Percentiles rank a stretch among this genome's conserved stretches.
phyloP scores from a whole-genome alignment of 2,888 invertebrate genomes.

The Suillia variegata region DNA sequence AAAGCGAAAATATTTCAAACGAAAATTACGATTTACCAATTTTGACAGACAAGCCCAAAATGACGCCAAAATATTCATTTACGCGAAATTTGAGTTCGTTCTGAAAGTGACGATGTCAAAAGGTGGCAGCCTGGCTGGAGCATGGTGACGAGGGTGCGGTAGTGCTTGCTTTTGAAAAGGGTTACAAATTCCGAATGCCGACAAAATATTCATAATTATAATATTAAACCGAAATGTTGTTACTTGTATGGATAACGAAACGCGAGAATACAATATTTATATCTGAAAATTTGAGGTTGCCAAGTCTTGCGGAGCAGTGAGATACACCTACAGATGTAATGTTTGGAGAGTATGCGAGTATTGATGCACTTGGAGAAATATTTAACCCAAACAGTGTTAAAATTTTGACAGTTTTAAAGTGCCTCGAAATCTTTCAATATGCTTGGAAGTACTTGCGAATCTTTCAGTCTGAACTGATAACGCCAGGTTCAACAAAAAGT shows the following conservation, averaged over 20 bases:
- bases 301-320: too few species aligned
- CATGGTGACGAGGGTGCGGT: neutral
- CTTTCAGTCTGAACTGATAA: too few species aligned
- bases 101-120: neutral
- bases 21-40: conserved; percentile 1
- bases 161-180: conserved; percentile 26
- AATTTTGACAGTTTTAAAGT: too few species aligned
- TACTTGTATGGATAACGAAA: conserved; percentile 18
- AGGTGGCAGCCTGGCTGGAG: neutral
- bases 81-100: neutral
- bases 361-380: too few species aligned
- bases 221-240: conserved; percentile 3
- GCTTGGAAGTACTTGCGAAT: too few species aligned
- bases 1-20: neutral
- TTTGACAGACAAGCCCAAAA: neutral
- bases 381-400: too few species aligned
- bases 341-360: too few species aligned
- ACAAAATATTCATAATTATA: conserved; percentile 31
- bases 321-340: too few species aligned
- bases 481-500: too few species aligned
- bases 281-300: too few species aligned
- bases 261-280: neutral
- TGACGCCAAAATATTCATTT: neutral
- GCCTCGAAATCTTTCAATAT: too few species aligned
- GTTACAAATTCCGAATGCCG: conserved; percentile 32